Base-by-base conservation (phyloP, 2,113 vertebrate species). In the Notothenia coriiceps region DNA sequence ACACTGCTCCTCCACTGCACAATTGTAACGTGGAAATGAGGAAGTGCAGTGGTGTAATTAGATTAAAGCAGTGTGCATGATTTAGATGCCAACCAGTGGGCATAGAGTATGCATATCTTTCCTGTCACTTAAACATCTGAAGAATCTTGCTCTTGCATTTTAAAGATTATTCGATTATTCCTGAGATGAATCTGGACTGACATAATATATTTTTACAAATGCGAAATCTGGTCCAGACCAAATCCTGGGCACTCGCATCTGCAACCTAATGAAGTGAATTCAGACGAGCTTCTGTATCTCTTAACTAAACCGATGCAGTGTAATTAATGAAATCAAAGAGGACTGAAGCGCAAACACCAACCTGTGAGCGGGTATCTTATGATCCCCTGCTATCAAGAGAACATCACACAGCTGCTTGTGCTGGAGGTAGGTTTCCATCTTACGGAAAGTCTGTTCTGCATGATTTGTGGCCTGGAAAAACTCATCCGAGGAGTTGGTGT, bases 361-460 rank as follows among this genome's bases (percentile, higher is more conserved):
- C 98, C 98, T 96, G 93, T 99, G 98, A 59, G 98, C 98, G 12
- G 98, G 97, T 74, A 99, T 99, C 91, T 95, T 97, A 77, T 97
- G 97, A 77, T 98, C 95, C 0, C 98, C 98, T 0, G 93, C 97
- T 69, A 99, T 95, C 65, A 99, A 95, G 20, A 99, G 94, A 52
- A 99, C 98, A 6, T 99, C 97, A 35, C 98, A 99, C 74, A 99
- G 94, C 90, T 98, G 96, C 89, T 98, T 97, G 92, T 98, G 97
- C 92, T 98, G 97, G 70, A 99, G 95, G 69, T 99, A 99, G 60
- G 90, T 98, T 88, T 98, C 97, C 97, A 99, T 99, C 87, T 97
- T 99, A 60, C 94, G 95, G 83, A 99, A 98, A 0, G 96, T 98
- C 91, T 98, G 95, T 87, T 98, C 96, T 1, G 97, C 98, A 0